Conservation (phyloP, 1,140 invertebrate species). For the Caenorhabditis remanei region DNA sequence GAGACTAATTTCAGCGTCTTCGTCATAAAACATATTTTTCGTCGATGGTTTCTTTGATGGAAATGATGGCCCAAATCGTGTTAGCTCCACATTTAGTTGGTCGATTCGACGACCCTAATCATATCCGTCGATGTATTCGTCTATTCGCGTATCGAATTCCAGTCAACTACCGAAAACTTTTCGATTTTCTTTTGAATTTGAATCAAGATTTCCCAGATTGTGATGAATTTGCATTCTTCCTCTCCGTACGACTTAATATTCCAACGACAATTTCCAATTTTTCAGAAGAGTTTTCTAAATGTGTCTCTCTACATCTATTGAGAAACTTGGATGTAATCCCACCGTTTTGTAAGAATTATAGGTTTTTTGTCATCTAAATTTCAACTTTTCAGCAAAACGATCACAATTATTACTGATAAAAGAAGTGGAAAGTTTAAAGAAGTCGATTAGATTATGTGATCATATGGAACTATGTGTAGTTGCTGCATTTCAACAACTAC, state of each 20-base stretch:
- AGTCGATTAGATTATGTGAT: background rate
- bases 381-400: background rate
- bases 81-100: constrained; percentile 4
- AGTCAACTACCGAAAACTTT: constrained; percentile 20
- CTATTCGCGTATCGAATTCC: background rate
- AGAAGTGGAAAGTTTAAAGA: constrained; percentile 50
- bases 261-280: constrained; percentile 18
- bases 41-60: constrained; percentile 17
- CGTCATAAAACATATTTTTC: constrained; percentile 28
- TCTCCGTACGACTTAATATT: background rate
- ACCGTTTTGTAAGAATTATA: background rate
- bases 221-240: constrained; percentile 25
- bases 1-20: background rate
- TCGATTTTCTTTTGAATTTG: constrained; percentile 15
- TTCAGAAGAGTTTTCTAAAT: constrained; percentile 9
- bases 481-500: constrained; percentile 62
- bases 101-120: constrained; percentile 23
- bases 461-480: constrained; percentile 55
- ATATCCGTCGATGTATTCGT: constrained; percentile 30
- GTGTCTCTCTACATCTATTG: constrained; percentile 4
- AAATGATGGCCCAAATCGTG: constrained; percentile 18
- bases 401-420: background rate
- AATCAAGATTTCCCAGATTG: constrained; percentile 41
- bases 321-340: constrained; percentile 27
- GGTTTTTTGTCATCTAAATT: background rate